phyloP scores from a whole-genome alignment of 64 coral and sea anemone species.

The Hydrozoanthus tunicans region DNA sequence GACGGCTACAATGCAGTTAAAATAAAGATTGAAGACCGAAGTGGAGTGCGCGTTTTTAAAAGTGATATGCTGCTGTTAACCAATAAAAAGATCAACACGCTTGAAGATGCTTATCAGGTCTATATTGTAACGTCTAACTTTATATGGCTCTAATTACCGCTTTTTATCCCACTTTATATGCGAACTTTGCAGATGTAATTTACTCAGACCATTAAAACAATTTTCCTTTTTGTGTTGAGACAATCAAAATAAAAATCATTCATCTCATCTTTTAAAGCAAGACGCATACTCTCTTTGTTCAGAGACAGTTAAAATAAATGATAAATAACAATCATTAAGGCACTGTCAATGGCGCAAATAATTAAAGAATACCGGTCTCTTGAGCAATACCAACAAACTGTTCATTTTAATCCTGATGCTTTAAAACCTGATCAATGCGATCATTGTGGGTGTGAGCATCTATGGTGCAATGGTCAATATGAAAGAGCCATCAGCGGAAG shows the following conservation, averaged over 20 bases:
- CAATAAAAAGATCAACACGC: too few species aligned
- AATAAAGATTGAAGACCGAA: too few species aligned
- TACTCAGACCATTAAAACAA: constrained; percentile 4
- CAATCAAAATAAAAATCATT: constrained; percentile 6
- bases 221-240: constrained; percentile 4
- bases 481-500: not conserved
- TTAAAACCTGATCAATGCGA: constrained; percentile 4
- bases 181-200: constrained; percentile 4
- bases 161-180: constrained; percentile 1
- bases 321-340: constrained; percentile 5
- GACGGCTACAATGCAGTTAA: too few species aligned
- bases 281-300: constrained; percentile 3
- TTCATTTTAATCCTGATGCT: constrained; percentile 4
- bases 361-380: constrained; percentile 4
- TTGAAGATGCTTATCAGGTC: too few species aligned
- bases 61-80: too few species aligned
- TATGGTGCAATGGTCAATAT: constrained; percentile 4
- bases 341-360: constrained; percentile 3
- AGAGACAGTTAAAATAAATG: constrained; percentile 5
- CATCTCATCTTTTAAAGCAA: constrained; percentile 4
- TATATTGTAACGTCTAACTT: constrained; percentile 5
- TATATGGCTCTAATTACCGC: constrained; percentile 4
- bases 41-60: too few species aligned
- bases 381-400: constrained; percentile 4
- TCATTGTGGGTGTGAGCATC: constrained; percentile 3